Base-by-base conservation (phyloP, 2,888 invertebrate genomes). In the Leptinotarsa peninsularis region DNA sequence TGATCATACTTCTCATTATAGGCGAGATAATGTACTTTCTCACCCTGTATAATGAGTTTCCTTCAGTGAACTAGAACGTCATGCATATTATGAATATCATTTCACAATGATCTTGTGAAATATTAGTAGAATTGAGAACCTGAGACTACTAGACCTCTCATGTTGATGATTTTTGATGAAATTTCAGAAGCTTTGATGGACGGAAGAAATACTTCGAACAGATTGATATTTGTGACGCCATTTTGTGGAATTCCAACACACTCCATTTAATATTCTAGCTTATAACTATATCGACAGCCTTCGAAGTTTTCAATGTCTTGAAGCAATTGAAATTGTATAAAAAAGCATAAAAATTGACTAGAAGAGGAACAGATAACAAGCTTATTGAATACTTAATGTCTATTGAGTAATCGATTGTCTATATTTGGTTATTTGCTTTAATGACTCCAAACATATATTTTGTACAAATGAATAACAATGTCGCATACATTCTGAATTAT, bases 331-430 rank as follows among this genome's bases (percentile, higher is more conserved):
- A 75, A 69, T 72, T 66, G 72, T 78, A 80, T 79, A 80, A 79
- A 80, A 80, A 76, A 81, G 78, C 76, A 78, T 79, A 80, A 79
- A 80, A 80, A 85, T 85, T 85, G 85, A 86, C 86, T 86, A 85
- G 85, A 85, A 84, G 83, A 85, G 85, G 85, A 86, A 86, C 84
- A 82, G 81, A 85, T 81, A 83, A 70, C 27, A 82, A 83, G 82
- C 82, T 82, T 82, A 79, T 71, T 72, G 74, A 66, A 77, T 69
- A 50, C 56, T 56, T 54, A 54, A 21, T 54, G 58, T 70, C 75
- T 75, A 73, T 74, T 73, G 70, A 75, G 76, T 76, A 80, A 82
- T 79, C 78, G 78, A 79, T 81, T 83, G 81, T 84, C 84, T 83
- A 83, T 73, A 72, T 72, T 72, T 72, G 18, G 56, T 67, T 72